Conservation (phyloP, 2,797 vertebrate species). For the Dendrocincla fuliginosa region DNA sequence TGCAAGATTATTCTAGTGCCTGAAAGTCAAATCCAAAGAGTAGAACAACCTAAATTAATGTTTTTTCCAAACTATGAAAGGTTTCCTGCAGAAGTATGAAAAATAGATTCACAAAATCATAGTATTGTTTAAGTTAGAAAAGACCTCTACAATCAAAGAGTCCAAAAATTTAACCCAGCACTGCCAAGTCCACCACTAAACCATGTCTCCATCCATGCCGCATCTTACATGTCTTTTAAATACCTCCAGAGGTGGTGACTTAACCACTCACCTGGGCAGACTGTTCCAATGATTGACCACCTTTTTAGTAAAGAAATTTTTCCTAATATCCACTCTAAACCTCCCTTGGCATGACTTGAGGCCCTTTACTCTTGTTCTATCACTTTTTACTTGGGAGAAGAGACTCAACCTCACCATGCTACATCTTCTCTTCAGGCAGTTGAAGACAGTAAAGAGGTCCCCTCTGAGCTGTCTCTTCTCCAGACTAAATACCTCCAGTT, state of each 20-base stretch:
- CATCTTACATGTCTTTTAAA: neutral
- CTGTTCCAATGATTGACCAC: neutral
- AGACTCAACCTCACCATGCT: neutral
- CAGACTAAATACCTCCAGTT: neutral
- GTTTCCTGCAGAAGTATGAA: neutral
- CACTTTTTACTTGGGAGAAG: neutral
- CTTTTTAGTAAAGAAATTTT: neutral
- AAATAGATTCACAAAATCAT: neutral
- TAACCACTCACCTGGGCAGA: neutral
- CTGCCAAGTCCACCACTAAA: neutral
- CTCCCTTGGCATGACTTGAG: no score
- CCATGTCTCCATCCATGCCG: neutral
- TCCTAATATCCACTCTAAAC: neutral
- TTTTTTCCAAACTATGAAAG: neutral
- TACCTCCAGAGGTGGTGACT: neutral
- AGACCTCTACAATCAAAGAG: rapidly evolving
- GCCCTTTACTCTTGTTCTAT: neutral
- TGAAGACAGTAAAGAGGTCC: neutral
- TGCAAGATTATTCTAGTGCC: neutral
- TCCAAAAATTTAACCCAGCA: neutral
- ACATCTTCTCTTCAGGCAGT: neutral
- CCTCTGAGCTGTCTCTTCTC: neutral
- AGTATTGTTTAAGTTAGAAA: neutral
- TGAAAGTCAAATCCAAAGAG: neutral
- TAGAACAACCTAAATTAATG: neutral